These are phyloP conservation scores for Andinoacara biseriatus DNA, from an alignment of 2,113 vertebrate genomes.

Conservation along the genomic window DNA sequence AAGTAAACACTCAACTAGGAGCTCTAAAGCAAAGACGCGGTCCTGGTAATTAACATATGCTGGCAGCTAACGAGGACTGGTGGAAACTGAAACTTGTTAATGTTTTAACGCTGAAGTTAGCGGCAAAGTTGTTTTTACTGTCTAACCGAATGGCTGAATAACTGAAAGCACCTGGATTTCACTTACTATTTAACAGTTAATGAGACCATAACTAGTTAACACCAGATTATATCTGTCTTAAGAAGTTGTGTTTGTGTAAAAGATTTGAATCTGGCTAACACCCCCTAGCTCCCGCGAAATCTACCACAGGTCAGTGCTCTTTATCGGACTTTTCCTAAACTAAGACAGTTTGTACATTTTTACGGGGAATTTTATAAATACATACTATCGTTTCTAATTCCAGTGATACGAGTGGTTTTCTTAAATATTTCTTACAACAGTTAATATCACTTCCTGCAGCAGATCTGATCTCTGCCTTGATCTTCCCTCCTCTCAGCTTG, in stretches of 20 bases:
- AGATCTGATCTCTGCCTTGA: neutral
- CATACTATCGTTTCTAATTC: neutral
- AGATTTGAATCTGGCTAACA: neutral
- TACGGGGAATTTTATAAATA: neutral
- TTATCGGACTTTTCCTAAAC: neutral
- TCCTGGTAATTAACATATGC: neutral
- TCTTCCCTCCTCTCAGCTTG: constrained; percentile 54
- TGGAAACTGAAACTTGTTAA: neutral
- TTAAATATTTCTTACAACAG: neutral
- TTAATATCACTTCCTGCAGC: neutral
- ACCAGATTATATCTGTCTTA: neutral
- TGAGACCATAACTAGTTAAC: neutral
- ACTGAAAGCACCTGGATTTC: neutral
- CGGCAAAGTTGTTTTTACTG: neutral
- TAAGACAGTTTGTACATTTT: neutral
- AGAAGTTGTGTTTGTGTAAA: neutral
- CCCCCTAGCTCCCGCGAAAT: neutral
- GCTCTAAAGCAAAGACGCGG: neutral
- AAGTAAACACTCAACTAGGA: neutral
- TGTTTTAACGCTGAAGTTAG: neutral
- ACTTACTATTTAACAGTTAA: neutral
- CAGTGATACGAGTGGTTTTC: neutral
- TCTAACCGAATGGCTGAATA: neutral
- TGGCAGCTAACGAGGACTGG: neutral
- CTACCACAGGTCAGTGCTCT: neutral